Evolutionary conservation across 2,113 vertebrate genomes (phyloP), one percentile per base, ranked within the genome.

Genomic region (Oceanodroma tethys): DNA sequence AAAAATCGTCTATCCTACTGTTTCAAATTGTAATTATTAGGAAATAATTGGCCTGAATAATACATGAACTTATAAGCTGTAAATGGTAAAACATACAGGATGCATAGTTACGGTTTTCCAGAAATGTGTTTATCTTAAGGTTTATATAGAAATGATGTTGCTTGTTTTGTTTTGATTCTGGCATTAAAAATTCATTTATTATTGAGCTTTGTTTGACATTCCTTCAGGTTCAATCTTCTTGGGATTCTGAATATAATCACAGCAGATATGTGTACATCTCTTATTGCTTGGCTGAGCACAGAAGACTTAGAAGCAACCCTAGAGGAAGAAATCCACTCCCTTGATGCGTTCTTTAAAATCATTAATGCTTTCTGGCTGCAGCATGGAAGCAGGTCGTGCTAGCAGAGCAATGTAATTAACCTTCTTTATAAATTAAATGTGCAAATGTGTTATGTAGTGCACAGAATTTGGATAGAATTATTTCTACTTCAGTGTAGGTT

Each of bases 391-490:
- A 19, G 82, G 60, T 85, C 58, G 13, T 93, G 83, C 80, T 93
- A 95, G 68, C 74, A 93, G 88, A 97, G 76, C 88, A 93, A 75
- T 85, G 82, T 93, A 96, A 97, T 98, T 98, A 98, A 98, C 93
- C 83, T 97, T 97, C 94, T 79, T 90, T 97, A 89, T 78, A 96
- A 98, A 97, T 98, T 96, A 97, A 97, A 97, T 96, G 86, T 97
- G 72, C 89, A 95, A 94, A 94, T 95, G 70, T 76, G 79, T 63
- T 94, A 65, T 9, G 15, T 50, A 85, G 58, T 21, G 52, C 76
- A 70, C 53, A 73, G 93, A 95, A 88, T 91, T 91, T 93, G 79
- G 73, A 81, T 95, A 67, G 74, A 86, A 96, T 97, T 96, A 79
- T 95, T 95, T 97, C 68, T 83, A 38, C 42, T 80, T 87, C 67